Percentiles rank a stretch among this genome's conserved stretches.
Evolutionary conservation across 2,888 invertebrate species (phyloP).

Genomic region (Dryococelus australis): DNA sequence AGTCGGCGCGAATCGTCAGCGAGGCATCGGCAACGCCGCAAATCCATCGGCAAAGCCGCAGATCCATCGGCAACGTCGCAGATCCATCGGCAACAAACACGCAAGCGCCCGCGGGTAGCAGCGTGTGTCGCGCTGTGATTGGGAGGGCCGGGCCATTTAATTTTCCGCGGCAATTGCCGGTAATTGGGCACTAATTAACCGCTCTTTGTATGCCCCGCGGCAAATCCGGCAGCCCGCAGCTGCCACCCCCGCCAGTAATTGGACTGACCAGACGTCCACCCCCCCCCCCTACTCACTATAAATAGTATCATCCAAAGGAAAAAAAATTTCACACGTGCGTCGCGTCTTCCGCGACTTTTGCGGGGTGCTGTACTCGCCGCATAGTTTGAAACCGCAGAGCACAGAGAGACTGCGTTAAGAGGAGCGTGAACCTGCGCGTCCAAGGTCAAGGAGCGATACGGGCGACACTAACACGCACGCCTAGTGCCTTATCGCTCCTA

Average conservation of each 20-base stretch:
- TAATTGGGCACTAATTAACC: neutral
- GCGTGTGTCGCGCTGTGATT: neutral
- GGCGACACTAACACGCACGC: no score
- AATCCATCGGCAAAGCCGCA: neutral
- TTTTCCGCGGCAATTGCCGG: slow-evolving; percentile 16
- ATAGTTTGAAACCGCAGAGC: no score
- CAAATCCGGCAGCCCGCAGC: neutral
- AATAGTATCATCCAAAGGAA: no score
- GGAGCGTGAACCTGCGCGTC: no score
- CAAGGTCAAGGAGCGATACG: no score
- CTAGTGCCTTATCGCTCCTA: no score
- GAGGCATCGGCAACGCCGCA: no score
- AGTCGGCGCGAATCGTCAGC: no score
- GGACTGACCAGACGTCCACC: neutral
- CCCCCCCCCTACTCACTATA: no score
- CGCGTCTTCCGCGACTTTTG: neutral
- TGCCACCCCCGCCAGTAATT: neutral
- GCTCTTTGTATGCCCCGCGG: slow-evolving; percentile 6
- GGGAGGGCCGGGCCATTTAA: neutral
- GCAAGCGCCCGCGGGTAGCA: neutral
- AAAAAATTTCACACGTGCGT: neutral
- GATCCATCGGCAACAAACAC: neutral
- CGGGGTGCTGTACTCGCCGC: no score
- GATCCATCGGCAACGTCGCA: no score
- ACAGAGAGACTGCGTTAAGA: no score